Base-by-base conservation (phyloP, 1,140 invertebrate species). In the Lepidurus packardi region DNA sequence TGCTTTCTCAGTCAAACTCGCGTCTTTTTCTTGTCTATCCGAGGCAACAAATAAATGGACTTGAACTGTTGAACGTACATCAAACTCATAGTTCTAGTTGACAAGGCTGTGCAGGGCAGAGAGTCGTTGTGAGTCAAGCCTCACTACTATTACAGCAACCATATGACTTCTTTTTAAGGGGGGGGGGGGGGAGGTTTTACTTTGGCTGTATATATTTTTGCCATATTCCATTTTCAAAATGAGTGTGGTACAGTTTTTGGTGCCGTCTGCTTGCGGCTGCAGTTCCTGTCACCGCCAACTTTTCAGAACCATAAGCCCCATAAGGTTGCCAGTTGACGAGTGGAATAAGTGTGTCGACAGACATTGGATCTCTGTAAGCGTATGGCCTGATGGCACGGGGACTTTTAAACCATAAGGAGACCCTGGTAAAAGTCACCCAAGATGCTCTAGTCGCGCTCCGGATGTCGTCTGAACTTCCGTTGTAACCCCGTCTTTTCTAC, bases 381-480 rank as follows among this genome's bases (percentile, higher is more conserved):
- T 34, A 34, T 65, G 53, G 53, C 53, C 53, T 65, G 53, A 65
- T 65, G 53, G 53, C 53, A 65, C 53, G 16, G 53, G 53, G 21
- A 65, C 53, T 65, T 65, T 65, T 65, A 13, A 65, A 65, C 53
- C 53, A 65, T 65, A 65, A 65, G 53, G 53, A 65, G 53, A 65
- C 21, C 53, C 53, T 65, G 53, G 53, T 65, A 21, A 65, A 65
- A 65, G 53, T 65, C 53, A 65, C 53, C 53, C 53, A 65, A 65
- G 53, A 65, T 65, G 53, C 53, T 65, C 53, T 65, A 65, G 21
- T 65, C 6, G 53, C 21, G 16, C 21, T 65, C 53, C 53, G 53
- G 53, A 65, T 65, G 53, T 65, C 53, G 53, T 65, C 53, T 65
- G 53, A 65, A 65, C 53, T 65, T 65, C 53, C 53, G 53, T 65